A percentile compares a stretch with the other conserved stretches of the same genome.
These are phyloP conservation scores for Ahaetulla prasina DNA, from an alignment of 2,113 vertebrate species.

Conservation along the genomic window DNA sequence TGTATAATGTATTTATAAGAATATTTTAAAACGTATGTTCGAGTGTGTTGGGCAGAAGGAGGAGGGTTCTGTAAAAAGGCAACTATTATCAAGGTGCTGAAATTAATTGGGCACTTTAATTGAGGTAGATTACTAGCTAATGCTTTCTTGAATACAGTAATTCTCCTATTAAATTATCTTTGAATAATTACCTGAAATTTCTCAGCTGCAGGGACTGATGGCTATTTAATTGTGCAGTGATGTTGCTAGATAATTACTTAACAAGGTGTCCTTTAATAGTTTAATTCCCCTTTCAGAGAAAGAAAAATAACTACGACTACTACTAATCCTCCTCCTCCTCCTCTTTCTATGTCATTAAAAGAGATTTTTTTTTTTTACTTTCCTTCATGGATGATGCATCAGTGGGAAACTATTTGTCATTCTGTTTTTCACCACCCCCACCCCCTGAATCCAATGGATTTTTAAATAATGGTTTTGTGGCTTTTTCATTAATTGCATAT, in stretches of 20 bases:
- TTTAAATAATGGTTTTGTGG: slow-evolving; percentile 6
- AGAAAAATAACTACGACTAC: slow-evolving; percentile 62
- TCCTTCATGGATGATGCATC: slow-evolving; percentile 48
- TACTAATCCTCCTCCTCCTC: slow-evolving; percentile 47
- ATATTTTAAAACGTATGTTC: slow-evolving; percentile 65
- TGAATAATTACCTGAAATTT: slow-evolving; percentile 88
- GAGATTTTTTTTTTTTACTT: slow-evolving; percentile 47
- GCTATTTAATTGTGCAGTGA: slow-evolving; percentile 83
- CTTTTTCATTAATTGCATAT: not conserved
- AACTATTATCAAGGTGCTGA: slow-evolving; percentile 81
- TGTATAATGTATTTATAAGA: slow-evolving; percentile 60
- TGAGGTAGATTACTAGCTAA: slow-evolving; percentile 86
- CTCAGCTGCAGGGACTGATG: slow-evolving; percentile 83
- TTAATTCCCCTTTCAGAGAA: slow-evolving; percentile 75
- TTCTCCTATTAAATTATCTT: slow-evolving; percentile 89
- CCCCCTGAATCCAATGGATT: slow-evolving; percentile 25
- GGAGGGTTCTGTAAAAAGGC: slow-evolving; percentile 76
- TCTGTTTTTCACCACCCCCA: slow-evolving; percentile 40
- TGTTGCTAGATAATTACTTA: slow-evolving; percentile 85
- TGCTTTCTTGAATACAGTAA: slow-evolving; percentile 86
- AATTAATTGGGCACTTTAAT: slow-evolving; percentile 85
- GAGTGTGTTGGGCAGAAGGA: slow-evolving; percentile 57
- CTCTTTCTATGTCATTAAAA: not conserved
- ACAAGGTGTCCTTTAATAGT: slow-evolving; percentile 85
- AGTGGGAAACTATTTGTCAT: slow-evolving; percentile 59